Evolutionary conservation across 2,113 vertebrate genomes (phyloP).

Genomic region (Vireo altiloquus): DNA sequence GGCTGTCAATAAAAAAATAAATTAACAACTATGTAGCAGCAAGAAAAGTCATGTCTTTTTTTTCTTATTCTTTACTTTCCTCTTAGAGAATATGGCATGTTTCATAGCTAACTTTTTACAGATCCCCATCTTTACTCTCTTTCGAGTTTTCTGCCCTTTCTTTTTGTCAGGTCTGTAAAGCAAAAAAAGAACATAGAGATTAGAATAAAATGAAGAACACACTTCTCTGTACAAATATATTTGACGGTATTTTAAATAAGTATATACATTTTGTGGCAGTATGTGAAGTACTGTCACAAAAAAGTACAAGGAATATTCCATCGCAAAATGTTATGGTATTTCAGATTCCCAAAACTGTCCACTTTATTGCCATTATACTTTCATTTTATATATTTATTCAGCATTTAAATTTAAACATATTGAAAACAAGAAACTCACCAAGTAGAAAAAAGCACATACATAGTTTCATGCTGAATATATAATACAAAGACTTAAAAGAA

Average conservation of each 20-base stretch:
- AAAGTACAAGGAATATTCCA: neutral
- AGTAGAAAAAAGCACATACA: neutral
- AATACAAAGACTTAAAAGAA: neutral
- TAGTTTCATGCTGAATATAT: neutral
- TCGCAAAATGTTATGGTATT: neutral
- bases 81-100: neutral
- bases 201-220: constrained; percentile 27
- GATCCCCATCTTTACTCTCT: constrained; percentile 17
- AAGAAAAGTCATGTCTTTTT: constrained; percentile 32
- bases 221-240: neutral
- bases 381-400: neutral
- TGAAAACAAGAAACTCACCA: neutral
- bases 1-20: constrained; percentile 11
- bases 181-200: constrained; percentile 22
- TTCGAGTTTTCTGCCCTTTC: constrained; percentile 49
- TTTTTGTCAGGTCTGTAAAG: constrained; percentile 69
- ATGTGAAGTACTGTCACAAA: neutral
- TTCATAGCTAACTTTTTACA: constrained; percentile 42
- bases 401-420: neutral
- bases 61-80: constrained; percentile 59
- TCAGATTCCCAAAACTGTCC: neutral
- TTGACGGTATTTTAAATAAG: neutral
- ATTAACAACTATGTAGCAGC: neutral
- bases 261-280: neutral
- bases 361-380: neutral